Conservation (phyloP, 64 coral and sea anemone species). For the Pachyseris speciosa region DNA sequence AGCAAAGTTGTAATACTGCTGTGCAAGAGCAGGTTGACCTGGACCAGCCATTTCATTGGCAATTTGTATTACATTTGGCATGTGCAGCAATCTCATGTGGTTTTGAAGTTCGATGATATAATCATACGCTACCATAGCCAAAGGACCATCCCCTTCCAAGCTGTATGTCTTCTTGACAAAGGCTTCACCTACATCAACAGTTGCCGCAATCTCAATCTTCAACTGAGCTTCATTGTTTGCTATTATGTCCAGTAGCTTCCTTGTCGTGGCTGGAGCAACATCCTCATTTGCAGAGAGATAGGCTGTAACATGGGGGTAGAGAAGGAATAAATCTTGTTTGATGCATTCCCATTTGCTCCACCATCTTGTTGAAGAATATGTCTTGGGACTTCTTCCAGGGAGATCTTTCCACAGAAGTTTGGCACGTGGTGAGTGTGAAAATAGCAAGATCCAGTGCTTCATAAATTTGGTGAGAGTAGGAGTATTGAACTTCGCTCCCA, state of each 20-base stretch:
- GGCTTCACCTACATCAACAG: neutral
- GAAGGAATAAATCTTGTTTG: slow-evolving; percentile 23
- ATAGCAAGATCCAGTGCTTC: neutral
- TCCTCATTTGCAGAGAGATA: neutral
- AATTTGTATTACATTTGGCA: neutral
- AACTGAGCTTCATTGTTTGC: slow-evolving; percentile 19
- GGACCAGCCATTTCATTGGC: slow-evolving; percentile 3
- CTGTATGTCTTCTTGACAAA: slow-evolving; percentile 7
- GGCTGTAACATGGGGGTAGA: neutral
- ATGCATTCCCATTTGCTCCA: slow-evolving; percentile 5
- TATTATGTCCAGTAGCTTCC: slow-evolving; percentile 3
- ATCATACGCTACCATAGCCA: neutral
- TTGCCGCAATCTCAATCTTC: neutral
- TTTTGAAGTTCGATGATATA: slow-evolving; percentile 1
- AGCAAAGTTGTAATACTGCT: slow-evolving; percentile 1
- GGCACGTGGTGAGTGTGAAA: neutral
- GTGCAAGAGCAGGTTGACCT: slow-evolving; percentile 15
- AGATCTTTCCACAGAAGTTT: neutral
- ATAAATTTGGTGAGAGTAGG: neutral
- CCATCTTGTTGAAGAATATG: slow-evolving; percentile 7
- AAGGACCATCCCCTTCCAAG: neutral
- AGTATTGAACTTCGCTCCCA: neutral
- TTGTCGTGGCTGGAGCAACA: slow-evolving; percentile 19
- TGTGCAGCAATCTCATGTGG: slow-evolving; percentile 10
- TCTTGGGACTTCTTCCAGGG: neutral